Conservation (phyloP, 2,888 invertebrate genomes). For the Conus canariensis region DNA sequence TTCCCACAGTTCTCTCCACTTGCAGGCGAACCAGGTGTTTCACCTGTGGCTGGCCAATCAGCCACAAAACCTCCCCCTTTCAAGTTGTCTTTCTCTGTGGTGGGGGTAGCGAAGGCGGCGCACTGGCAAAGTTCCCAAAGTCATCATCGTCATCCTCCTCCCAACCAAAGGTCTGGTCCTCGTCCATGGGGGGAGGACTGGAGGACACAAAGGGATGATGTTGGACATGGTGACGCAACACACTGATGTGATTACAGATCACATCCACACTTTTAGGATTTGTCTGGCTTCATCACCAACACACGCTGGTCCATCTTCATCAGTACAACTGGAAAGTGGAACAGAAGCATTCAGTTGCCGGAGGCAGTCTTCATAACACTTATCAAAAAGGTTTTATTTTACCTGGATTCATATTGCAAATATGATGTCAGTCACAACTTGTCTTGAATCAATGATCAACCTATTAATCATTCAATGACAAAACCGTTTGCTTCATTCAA, state of each 20-base stretch:
- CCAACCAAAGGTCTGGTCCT: conserved; percentile 57
- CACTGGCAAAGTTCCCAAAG: conserved; percentile 44
- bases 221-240: conserved; percentile 61
- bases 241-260: not conserved
- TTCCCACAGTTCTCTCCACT: not conserved
- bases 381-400: too few relatives aligned
- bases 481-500: too few relatives aligned
- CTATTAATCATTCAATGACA: too few relatives aligned
- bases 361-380: too few relatives aligned
- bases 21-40: not conserved
- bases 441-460: too few relatives aligned
- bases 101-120: conserved; percentile 33
- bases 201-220: conserved; percentile 71
- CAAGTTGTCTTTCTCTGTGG: not conserved
- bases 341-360: not conserved
- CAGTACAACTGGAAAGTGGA: not conserved
- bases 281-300: too few relatives aligned
- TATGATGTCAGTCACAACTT: too few relatives aligned
- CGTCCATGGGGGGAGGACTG: conserved; percentile 69
- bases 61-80: conserved; percentile 23
- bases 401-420: too few relatives aligned
- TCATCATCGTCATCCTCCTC: conserved; percentile 63
- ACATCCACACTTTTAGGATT: not conserved
- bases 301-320: not conserved
- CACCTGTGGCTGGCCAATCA: conserved; percentile 23